A percentile compares a stretch with the other conserved stretches of the same genome.
These are phyloP conservation scores for Oncorhynchus masou DNA, from an alignment of 2,113 vertebrate species.

Conservation along the genomic window DNA sequence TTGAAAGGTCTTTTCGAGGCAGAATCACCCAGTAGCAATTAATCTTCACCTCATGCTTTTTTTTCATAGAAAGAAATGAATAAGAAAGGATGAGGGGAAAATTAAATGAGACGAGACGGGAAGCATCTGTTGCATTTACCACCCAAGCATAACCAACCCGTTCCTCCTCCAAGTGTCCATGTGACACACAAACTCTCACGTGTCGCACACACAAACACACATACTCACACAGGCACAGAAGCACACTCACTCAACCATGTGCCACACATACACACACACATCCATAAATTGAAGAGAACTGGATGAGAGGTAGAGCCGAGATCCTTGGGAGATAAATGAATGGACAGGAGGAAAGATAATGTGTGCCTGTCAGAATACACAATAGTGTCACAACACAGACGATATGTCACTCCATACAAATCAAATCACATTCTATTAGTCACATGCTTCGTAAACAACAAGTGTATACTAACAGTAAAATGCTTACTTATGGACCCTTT, in stretches of 20 bases:
- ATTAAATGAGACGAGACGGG: slow-evolving; percentile 29
- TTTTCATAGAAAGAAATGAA: slow-evolving; percentile 31
- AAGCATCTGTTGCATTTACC: slow-evolving; percentile 42
- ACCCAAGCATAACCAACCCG: neutral
- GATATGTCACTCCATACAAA: slow-evolving; percentile 41
- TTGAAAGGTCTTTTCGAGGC: neutral
- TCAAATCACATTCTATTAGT: no score
- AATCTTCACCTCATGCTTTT: slow-evolving; percentile 46
- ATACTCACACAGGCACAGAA: no score
- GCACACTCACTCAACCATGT: no score
- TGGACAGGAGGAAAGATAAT: neutral
- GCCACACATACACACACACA: neutral
- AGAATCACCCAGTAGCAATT: slow-evolving; percentile 32
- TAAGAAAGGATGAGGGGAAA: slow-evolving; percentile 28
- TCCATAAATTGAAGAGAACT: neutral
- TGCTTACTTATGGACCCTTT: no score
- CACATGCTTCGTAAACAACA: no score
- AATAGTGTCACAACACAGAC: slow-evolving; percentile 28
- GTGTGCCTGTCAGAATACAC: slow-evolving; percentile 34
- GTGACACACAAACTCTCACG: neutral
- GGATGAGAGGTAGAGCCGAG: neutral
- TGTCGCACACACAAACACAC: no score
- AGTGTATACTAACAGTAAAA: no score
- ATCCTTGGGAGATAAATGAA: slow-evolving; percentile 5
- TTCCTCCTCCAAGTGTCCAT: neutral